Base-by-base conservation (phyloP, 2,113 vertebrate species). In the Salminus brasiliensis region DNA sequence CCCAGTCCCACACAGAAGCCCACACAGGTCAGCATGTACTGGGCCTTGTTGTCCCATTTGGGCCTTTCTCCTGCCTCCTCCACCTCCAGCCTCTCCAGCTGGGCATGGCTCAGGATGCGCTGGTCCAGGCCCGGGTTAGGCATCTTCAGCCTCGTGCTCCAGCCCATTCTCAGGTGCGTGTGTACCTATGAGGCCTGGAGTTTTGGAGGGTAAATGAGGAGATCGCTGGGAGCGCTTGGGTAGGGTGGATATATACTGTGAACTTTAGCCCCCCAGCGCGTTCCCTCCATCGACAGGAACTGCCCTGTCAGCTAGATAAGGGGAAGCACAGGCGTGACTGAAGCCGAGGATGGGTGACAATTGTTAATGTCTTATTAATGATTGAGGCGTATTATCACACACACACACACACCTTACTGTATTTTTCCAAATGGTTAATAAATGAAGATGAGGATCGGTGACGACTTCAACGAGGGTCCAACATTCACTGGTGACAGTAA, bases 31-130 rank as follows among this genome's bases (percentile, higher is more conserved):
- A 98, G 89, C 95, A 96, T 96, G 73, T 96, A 98, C 86, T 97
- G 95, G 0, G 94, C 76, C 84, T 97, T 98, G 92, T 96, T 97
- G 85, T 97, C 95, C 96, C 96, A 97, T 90, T 96, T 93, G 18
- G 95, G 96, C 87, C 95, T 90, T 3, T 93, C 91, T 65, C 83
- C 88, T 52, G 92, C 92, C 79, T 97, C 95, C 84, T 95, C 88
- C 65, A 85, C 43, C 84, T 98, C 97, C 41, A 95, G 66, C 67
- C 53, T 69, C 25, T 97, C 95, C 84, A 98, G 93, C 49, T 95
- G 77, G 10, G 79, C 84, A 57, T 95, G 89, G 74, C 93, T 94
- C 68, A 92, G 91, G 87, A 98, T 94, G 80, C 97, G 94, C 80
- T 92, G 88, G 1, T 97, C 95, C 91, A 97, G 88, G 69, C 91